Percentiles rank a stretch among this genome's conserved stretches.
Conservation (phyloP, 2,888 invertebrate genomes). For the Drosophila sordidula region DNA sequence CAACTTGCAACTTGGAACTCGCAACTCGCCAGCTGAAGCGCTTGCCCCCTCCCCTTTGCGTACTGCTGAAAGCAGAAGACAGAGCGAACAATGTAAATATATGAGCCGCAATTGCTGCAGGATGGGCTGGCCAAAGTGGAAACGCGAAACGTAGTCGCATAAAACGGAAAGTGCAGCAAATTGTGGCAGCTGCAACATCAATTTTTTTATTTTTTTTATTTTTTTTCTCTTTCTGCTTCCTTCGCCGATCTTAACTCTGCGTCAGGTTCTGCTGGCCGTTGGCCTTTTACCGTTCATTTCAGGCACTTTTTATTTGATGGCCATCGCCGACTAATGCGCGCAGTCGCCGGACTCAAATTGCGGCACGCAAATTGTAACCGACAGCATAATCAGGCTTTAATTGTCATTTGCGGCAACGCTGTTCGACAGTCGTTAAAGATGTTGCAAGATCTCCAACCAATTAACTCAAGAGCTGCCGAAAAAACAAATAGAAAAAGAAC, state of each 20-base stretch:
- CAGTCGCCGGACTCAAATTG: constrained; percentile 39
- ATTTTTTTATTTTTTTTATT: constrained; percentile 27
- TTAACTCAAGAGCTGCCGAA: background rate
- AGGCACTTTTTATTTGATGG: constrained; percentile 34
- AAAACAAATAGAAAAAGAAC: background rate
- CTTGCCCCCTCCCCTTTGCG: background rate
- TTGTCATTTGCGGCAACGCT: constrained; percentile 61
- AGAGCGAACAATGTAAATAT: constrained; percentile 51
- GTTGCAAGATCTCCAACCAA: background rate
- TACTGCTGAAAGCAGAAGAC: constrained; percentile 1
- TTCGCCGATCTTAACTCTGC: constrained; percentile 44
- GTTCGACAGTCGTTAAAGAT: constrained; percentile 21
- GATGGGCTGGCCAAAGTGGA: constrained; percentile 38
- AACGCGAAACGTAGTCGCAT: constrained; percentile 68
- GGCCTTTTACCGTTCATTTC: constrained; percentile 74
- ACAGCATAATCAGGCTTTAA: constrained; percentile 78
- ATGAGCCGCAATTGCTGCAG: constrained; percentile 49
- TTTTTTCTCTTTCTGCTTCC: constrained; percentile 10
- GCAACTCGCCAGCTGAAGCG: constrained; percentile 15
- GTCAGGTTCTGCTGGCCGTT: constrained; percentile 66
- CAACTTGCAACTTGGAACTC: constrained; percentile 24
- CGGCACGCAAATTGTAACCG: constrained; percentile 74
- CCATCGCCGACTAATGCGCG: constrained; percentile 46
- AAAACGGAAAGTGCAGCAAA: constrained; percentile 81
- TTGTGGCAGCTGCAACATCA: constrained; percentile 79